Conservation (phyloP, 1,140 invertebrate species). For the Lordiphosa stackelbergi region DNA sequence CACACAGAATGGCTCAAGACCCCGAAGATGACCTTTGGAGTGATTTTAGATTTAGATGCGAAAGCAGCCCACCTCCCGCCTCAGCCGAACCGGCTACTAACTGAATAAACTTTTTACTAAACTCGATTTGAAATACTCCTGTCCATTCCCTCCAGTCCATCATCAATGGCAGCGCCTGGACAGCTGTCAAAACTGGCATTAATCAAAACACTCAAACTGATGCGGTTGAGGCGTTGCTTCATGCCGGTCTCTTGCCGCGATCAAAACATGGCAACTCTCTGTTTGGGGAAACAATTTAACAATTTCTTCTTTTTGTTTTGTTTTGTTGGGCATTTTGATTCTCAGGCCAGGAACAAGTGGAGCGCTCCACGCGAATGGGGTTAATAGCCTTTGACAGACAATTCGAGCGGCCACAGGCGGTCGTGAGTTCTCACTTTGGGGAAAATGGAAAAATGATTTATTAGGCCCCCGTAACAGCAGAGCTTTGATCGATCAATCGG, state of each 20-base stretch:
- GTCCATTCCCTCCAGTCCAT: slow-evolving; percentile 2
- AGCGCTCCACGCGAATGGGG: slow-evolving; percentile 54
- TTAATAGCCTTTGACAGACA: slow-evolving; percentile 71
- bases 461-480: slow-evolving; percentile 38
- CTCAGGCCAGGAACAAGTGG: slow-evolving; percentile 55
- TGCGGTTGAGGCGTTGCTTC: slow-evolving; percentile 14
- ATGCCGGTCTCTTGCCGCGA: not conserved
- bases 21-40: slow-evolving; percentile 3
- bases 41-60: too few species aligned
- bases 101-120: too few species aligned
- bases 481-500: slow-evolving; percentile 72
- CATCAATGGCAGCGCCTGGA: slow-evolving; percentile 19
- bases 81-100: too few species aligned
- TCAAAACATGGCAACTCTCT: slow-evolving; percentile 2
- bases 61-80: too few species aligned
- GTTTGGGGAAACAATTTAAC: not conserved
- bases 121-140: too few species aligned
- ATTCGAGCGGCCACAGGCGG: slow-evolving; percentile 50
- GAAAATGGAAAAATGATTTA: slow-evolving; percentile 68
- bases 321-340: slow-evolving; percentile 27
- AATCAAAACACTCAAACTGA: slow-evolving; percentile 70
- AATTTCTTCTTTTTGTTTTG: slow-evolving; percentile 12
- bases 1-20: slow-evolving; percentile 18
- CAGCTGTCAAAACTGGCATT: slow-evolving; percentile 72
- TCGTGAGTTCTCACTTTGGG: slow-evolving; percentile 70